phyloP scores from a whole-genome alignment of 1,140 invertebrate species.

The Lethrus apterus region DNA sequence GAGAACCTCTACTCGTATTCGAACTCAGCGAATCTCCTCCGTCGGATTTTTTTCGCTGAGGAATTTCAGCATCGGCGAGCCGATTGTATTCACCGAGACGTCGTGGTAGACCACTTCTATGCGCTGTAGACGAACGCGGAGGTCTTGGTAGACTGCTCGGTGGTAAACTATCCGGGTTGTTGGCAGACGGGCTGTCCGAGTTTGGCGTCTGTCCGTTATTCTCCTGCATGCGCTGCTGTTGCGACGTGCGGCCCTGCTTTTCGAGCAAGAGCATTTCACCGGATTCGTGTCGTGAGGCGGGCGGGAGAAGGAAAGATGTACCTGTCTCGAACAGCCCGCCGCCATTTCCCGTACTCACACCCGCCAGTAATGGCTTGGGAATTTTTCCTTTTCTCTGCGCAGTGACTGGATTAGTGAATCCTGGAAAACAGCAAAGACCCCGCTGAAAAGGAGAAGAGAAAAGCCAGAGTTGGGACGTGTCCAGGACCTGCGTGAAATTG shows the following conservation, averaged over 20 bases:
- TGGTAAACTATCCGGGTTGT: conserved; percentile 41
- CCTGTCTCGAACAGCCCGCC: conserved; percentile 47
- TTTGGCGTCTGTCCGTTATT: conserved; percentile 31
- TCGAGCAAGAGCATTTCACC: conserved; percentile 67
- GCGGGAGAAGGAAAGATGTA: conserved; percentile 36
- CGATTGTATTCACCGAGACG: conserved; percentile 52
- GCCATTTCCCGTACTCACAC: conserved; percentile 49
- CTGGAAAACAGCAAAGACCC: conserved; percentile 80
- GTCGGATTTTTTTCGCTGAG: conserved; percentile 37
- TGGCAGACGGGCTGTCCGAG: conserved; percentile 31
- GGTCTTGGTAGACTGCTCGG: conserved; percentile 60
- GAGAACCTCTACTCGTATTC: conserved; percentile 40
- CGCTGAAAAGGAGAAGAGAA: conserved; percentile 62
- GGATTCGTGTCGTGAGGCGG: conserved; percentile 44
- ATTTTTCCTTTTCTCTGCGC: conserved; percentile 74
- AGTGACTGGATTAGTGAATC: conserved; percentile 75
- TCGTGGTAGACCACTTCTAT: conserved; percentile 48
- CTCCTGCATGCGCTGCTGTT: conserved; percentile 60
- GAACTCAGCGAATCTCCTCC: conserved; percentile 38
- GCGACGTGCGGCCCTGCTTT: conserved; percentile 66
- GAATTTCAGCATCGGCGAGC: conserved; percentile 29
- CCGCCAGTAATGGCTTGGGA: conserved; percentile 71
- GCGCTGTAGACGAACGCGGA: conserved; percentile 50
- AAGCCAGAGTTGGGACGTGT: conserved; percentile 44
- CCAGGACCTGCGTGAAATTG: conserved; percentile 43